Percentiles rank a stretch among this genome's conserved stretches.
Conservation (phyloP, 2,797 vertebrate genomes). For the Hydrophis major region DNA sequence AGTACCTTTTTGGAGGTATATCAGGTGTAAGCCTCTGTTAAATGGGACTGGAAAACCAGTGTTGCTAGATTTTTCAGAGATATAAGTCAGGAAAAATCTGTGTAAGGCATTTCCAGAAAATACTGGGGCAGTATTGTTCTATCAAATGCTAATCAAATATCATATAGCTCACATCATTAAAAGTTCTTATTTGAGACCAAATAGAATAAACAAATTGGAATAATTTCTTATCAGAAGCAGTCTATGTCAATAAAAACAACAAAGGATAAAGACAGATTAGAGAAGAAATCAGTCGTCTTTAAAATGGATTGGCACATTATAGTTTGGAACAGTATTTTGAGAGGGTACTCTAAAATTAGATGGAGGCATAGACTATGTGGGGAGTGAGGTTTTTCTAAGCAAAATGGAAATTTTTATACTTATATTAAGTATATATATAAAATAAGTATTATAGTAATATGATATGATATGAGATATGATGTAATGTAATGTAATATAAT, state of each 20-base stretch:
- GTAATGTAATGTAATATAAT: too few relatives aligned
- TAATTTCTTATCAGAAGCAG: neutral
- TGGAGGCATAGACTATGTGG: neutral
- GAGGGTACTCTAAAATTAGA: neutral
- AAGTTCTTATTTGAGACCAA: conserved; percentile 55
- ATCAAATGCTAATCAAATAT: conserved; percentile 33
- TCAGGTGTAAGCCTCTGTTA: too few relatives aligned
- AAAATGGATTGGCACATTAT: neutral
- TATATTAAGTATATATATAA: too few relatives aligned
- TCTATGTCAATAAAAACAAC: rapidly evolving
- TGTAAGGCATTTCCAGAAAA: neutral
- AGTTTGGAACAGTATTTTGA: neutral
- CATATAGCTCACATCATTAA: neutral
- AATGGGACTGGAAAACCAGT: neutral
- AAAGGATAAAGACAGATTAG: neutral
- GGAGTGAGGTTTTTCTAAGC: neutral
- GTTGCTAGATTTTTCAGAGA: neutral
- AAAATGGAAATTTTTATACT: neutral
- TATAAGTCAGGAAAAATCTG: neutral
- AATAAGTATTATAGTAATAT: too few relatives aligned
- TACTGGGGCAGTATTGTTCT: neutral
- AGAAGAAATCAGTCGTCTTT: neutral
- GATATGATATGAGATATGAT: too few relatives aligned
- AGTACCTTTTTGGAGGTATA: conserved; percentile 19
- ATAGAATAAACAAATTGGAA: neutral